Base-by-base conservation (phyloP, 2,888 invertebrate species). In the Drosophila sordidula region DNA sequence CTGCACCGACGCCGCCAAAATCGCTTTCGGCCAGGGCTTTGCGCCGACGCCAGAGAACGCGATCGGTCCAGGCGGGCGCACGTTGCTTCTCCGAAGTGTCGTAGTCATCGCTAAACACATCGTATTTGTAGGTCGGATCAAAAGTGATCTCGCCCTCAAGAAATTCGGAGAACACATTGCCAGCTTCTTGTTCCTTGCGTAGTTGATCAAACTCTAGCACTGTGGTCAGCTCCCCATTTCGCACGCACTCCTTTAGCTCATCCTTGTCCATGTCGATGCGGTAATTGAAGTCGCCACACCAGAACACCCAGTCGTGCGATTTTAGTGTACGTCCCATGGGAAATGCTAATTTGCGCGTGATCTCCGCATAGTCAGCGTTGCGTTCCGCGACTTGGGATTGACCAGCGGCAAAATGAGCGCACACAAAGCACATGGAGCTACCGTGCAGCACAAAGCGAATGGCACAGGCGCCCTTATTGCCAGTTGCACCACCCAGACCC, bases 271-370 rank as follows among this genome's bases (percentile, higher is more conserved):
- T 95, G 91, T 99, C 98, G 63, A 99, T 96, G 62, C 99, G 95
- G 91, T 99, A 99, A 92, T 99, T 99, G 92, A 99, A 99, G 93
- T 99, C 99, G 0, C 99, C 99, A 92, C 99, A 98, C 99, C 99
- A 99, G 92, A 99, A 99, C 1, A 99, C 96, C 91, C 98, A 99
- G 93, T 99, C 99, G 91, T 99, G 99, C 1, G 98, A 97, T 91
- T 97, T 97, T 6, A 99, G 93, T 0, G 97, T 96, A 67, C 98
- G 94, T 9, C 98, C 98, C 97, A 98, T 97, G 1, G 98, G 97
- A 91, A 98, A 98, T 8, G 95, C 95, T 61, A 97, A 94, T 93
- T 98, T 98, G 81, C 97, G 94, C 0, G 97, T 97, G 64, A 99
- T 99, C 93, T 99, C 99, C 25, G 96, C 95, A 91, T 97, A 99